These are phyloP conservation scores for Catotricha subobsoleta DNA, from an alignment of 2,888 invertebrate species.

Conservation along the genomic window DNA sequence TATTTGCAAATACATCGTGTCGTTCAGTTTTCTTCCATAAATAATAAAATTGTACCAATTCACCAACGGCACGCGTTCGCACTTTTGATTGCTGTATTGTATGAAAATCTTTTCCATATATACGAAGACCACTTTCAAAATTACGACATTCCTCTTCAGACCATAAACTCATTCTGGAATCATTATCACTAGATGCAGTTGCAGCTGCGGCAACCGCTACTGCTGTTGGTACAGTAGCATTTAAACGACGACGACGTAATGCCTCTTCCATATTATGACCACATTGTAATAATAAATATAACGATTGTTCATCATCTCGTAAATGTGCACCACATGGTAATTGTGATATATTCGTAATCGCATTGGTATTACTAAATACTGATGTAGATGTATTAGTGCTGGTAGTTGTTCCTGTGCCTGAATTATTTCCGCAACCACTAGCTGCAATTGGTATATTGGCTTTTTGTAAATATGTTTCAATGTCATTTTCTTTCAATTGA, in stretches of 20 bases:
- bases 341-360: constrained; percentile 28
- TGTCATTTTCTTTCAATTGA: constrained; percentile 47
- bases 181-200: constrained; percentile 36
- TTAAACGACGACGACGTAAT: constrained; percentile 56
- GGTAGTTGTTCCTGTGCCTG: constrained; percentile 22
- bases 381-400: neutral
- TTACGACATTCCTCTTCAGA: constrained; percentile 93
- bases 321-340: constrained; percentile 59
- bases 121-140: constrained; percentile 87
- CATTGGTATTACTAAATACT: neutral
- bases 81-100: constrained; percentile 83
- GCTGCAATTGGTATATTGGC: constrained; percentile 15
- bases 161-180: constrained; percentile 56
- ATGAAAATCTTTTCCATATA: constrained; percentile 92
- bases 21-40: constrained; percentile 98
- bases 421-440: constrained; percentile 11
- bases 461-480: constrained; percentile 59
- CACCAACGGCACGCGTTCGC: constrained; percentile 83
- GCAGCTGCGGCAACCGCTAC: constrained; percentile 10
- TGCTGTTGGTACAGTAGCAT: constrained; percentile 37
- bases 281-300: constrained; percentile 61
- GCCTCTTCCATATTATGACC: constrained; percentile 93
- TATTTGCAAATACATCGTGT: constrained; percentile 77
- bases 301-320: constrained; percentile 61
- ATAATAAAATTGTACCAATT: constrained; percentile 90